Evolutionary conservation across 2,113 vertebrate genomes (phyloP).

Genomic region (Eolophus roseicapilla): DNA sequence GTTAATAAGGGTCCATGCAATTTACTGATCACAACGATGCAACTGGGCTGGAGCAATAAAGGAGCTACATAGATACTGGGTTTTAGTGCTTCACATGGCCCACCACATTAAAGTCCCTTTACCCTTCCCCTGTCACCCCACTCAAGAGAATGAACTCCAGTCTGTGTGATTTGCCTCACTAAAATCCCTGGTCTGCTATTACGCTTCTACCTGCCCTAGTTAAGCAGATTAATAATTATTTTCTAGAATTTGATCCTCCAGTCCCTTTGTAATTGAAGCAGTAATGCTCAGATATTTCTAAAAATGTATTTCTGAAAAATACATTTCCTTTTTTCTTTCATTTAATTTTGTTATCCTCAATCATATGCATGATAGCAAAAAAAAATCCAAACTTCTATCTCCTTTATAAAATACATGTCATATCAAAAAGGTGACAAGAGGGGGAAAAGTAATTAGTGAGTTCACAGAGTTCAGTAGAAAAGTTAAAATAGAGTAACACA

Average conservation of each 20-base stretch:
- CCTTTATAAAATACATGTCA: conserved; percentile 83
- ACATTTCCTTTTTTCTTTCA: conserved; percentile 72
- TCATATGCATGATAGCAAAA: conserved; percentile 74
- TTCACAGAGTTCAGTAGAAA: conserved; percentile 85
- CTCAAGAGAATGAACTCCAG: conserved; percentile 63
- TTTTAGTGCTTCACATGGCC: conserved; percentile 66
- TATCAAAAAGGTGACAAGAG: conserved; percentile 88
- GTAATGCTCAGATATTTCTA: conserved; percentile 77
- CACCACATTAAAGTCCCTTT: conserved; percentile 69
- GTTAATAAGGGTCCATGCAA: conserved; percentile 85
- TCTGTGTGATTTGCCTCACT: conserved; percentile 66
- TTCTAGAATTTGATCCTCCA: conserved; percentile 76
- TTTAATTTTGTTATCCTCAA: conserved; percentile 85
- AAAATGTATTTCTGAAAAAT: conserved; percentile 80
- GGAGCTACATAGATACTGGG: conserved; percentile 21
- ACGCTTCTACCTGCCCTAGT: conserved; percentile 80
- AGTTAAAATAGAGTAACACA: conserved; percentile 89
- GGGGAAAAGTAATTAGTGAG: conserved; percentile 88
- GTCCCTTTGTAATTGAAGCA: conserved; percentile 78
- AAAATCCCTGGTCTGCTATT: conserved; percentile 70
- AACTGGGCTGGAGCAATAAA: conserved; percentile 64
- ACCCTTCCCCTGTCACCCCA: conserved; percentile 49
- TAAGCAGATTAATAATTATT: conserved; percentile 83
- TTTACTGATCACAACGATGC: conserved; percentile 78
- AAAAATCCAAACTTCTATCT: conserved; percentile 83